Evolutionary conservation across 2,113 vertebrate species (phyloP).

Genomic region (Peucedramus taeniatus): DNA sequence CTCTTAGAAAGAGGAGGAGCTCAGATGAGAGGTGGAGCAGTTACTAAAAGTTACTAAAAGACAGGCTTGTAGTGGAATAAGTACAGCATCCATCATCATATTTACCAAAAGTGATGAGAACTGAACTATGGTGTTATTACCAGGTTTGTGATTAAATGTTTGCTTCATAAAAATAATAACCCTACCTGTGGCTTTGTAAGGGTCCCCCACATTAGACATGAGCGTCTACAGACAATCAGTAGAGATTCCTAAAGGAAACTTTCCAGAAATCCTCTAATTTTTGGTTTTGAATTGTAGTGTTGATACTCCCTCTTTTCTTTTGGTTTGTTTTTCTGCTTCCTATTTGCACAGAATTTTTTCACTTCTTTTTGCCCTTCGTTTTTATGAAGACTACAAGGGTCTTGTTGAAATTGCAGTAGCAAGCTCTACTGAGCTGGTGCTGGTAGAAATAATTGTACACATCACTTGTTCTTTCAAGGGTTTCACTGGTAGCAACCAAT

Average conservation of each 20-base stretch:
- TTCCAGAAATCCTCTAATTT: background rate
- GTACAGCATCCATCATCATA: background rate
- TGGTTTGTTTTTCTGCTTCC: background rate
- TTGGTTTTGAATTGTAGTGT: background rate
- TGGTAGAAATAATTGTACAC: constrained; percentile 12
- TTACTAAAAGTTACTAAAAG: background rate
- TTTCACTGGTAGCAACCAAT: background rate
- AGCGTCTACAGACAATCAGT: background rate
- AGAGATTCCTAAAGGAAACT: background rate
- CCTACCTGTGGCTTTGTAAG: background rate
- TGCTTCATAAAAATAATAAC: background rate
- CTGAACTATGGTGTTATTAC: background rate
- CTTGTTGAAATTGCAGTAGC: background rate
- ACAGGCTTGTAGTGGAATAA: background rate
- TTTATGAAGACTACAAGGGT: background rate
- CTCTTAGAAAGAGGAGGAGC: background rate
- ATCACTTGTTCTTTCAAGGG: background rate
- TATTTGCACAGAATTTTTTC: background rate
- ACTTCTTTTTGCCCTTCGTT: background rate
- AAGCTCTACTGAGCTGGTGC: background rate
- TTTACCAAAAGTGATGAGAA: background rate
- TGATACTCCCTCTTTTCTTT: background rate
- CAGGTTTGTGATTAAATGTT: background rate
- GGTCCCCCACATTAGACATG: background rate
- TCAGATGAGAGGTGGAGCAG: background rate